phyloP scores from a whole-genome alignment of 2,888 invertebrate genomes.

The Lymantria monacha region DNA sequence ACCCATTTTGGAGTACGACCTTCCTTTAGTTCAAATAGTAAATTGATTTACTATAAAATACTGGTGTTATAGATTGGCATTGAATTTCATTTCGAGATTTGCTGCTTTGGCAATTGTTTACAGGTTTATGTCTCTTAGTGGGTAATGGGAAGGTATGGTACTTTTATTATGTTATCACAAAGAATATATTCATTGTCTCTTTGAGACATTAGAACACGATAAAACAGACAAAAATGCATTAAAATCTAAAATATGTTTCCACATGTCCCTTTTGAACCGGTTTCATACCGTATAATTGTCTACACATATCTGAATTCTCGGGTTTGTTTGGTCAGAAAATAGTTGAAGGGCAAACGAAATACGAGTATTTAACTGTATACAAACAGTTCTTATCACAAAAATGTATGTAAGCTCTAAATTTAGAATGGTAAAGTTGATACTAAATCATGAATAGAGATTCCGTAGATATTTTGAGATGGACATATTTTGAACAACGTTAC shows the following conservation, averaged over 20 bases:
- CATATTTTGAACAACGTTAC: no score
- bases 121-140: no score
- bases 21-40: no score
- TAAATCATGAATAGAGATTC: background rate
- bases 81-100: no score
- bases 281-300: conserved; percentile 9
- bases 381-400: conserved; percentile 36
- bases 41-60: no score
- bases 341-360: conserved; percentile 37
- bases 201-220: background rate
- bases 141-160: no score
- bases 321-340: conserved; percentile 28
- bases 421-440: conserved; percentile 13
- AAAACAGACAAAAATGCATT: background rate
- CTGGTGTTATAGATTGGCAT: no score
- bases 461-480: background rate
- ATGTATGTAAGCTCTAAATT: conserved; percentile 27
- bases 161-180: no score
- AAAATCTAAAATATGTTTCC: conserved; percentile 5
- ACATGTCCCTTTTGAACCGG: conserved; percentile 4
- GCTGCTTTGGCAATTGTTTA: no score
- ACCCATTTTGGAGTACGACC: no score
- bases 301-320: conserved; percentile 12
- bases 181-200: no score
- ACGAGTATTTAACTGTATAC: conserved; percentile 41